phyloP scores from a whole-genome alignment of 2,113 vertebrate genomes.

The Pomatorhinus ruficollis region DNA sequence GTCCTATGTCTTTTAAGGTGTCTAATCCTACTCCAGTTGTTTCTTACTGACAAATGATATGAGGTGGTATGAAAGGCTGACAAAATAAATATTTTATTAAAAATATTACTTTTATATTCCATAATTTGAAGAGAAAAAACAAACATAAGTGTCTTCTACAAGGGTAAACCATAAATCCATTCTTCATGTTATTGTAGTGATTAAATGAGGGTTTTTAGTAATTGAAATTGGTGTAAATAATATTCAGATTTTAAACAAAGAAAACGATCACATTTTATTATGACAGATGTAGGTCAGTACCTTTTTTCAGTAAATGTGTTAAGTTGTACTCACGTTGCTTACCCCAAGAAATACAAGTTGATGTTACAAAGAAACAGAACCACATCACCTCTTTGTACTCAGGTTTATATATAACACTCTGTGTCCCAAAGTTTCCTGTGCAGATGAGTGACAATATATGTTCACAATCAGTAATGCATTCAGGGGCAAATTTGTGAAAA shows the following conservation, averaged over 20 bases:
- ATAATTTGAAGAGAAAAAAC: not conserved
- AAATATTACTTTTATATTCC: not conserved
- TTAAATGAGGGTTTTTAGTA: not conserved
- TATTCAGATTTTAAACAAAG: not conserved
- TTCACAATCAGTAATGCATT: not conserved
- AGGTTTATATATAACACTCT: not conserved
- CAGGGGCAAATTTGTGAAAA: not conserved
- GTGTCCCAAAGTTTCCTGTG: not conserved
- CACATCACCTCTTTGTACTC: not conserved
- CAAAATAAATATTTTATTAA: not conserved
- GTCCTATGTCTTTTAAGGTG: not conserved
- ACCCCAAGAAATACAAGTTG: not conserved
- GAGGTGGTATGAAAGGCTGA: not conserved
- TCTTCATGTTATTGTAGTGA: not conserved
- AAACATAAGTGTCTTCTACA: not conserved
- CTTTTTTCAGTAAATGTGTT: not conserved
- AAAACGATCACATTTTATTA: not conserved
- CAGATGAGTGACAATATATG: not conserved
- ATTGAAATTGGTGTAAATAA: not conserved
- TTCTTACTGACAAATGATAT: not conserved
- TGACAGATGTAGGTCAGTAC: not conserved
- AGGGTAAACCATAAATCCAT: not conserved
- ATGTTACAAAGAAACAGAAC: not conserved
- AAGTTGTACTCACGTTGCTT: not conserved
- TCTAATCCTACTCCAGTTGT: slow-evolving; percentile 45